Evolutionary conservation across 2,113 vertebrate genomes (phyloP), one percentile per base, ranked within the genome.

Genomic region (Marmota flaviventris): DNA sequence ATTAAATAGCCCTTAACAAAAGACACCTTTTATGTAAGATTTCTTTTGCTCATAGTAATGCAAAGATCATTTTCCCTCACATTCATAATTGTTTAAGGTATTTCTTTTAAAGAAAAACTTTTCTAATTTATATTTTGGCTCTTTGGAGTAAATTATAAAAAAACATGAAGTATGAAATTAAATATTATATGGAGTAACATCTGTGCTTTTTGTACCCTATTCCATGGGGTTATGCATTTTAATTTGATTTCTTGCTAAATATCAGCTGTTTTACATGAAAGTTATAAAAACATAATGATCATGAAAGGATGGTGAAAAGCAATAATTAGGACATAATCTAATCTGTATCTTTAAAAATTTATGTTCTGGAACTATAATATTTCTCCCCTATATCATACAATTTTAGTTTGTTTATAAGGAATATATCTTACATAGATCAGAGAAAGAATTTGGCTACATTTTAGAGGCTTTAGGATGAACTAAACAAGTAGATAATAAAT

Each of bases 131-230:
- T 73, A 70, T 53, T 92, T 89, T 85, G n/a, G n/a, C 73, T 89
- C 61, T 89, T 85, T 85, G 63, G 25, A 70, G 48, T 93, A 90
- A 96, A 56, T 32, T 93, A 17, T 56, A 53, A 82, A 73, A 85
- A 85, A 85, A 42, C 53, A 4, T 22, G 13, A 58, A 76, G 7
- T 70, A 5, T 7, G 77, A 77, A 93, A 45, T 45, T 70, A 89
- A 84, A 51, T 27, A 45, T 69, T 85, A 18, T 70, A 20, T 84
- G 39, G 29, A 45, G 16, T 78, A 73, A 78, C 32, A 56, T 12
- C 63, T 96, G 42, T 95, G 42, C 42, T 93, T 70, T 91, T 72
- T 93, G 65, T 85, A 56, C 2, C 4, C 4, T 93, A 17, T 32
- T 72, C 6, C 70, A 84, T 53, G 14, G n/a, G 34, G 27, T 82